Base-by-base conservation (phyloP, 2,797 vertebrate genomes). In the Aselliscus stoliczkanus region DNA sequence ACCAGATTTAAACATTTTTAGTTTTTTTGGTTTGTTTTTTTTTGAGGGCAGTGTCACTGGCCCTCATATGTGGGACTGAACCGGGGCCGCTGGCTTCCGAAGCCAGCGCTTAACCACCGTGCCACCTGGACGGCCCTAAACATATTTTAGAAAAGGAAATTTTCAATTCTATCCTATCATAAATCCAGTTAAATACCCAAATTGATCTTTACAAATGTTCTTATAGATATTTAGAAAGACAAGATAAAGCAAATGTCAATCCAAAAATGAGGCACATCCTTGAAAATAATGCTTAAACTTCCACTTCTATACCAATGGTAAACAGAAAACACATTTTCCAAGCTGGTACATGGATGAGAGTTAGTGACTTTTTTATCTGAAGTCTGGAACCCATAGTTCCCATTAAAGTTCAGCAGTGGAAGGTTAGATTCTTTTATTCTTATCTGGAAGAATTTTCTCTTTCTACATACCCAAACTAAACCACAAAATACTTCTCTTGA, bases 161-260 rank as follows among this genome's bases (percentile, higher is more conserved):
- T 81, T 95, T 81, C 39, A 81, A 37, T 76, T 64, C 42, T 75
- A 56, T 3, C 20, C n/a, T 72, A 70, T 65, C 42, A 56, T 88
- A 94, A 92, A 52, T 72, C 44, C 52, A 83, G 52, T 81, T 75
- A 96, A 90, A 90, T 76, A 76, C 31, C 60, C n/a, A 80, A 90
- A 76, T 14, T 76, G 82, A 79, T 75, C 20, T 83, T 83, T 88
- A 58, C 80, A 34, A 34, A 44, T 64, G 42, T 29, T 80, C 34
- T 84, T 20, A 89, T 15, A 25, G 47, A 89, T 80, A 88, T 79
- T 84, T 73, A 69, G 67, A 88, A 84, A 96, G 52, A 81, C 17
- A 50, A 67, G 39, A 50, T 37, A 80, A 65, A 88, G 70, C 39
- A 92, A 88, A 72, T 31, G 29, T 88, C 31, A 69, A 39, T 83